Base-by-base conservation (phyloP, 1,140 invertebrate species). In the Drosophila erecta region DNA sequence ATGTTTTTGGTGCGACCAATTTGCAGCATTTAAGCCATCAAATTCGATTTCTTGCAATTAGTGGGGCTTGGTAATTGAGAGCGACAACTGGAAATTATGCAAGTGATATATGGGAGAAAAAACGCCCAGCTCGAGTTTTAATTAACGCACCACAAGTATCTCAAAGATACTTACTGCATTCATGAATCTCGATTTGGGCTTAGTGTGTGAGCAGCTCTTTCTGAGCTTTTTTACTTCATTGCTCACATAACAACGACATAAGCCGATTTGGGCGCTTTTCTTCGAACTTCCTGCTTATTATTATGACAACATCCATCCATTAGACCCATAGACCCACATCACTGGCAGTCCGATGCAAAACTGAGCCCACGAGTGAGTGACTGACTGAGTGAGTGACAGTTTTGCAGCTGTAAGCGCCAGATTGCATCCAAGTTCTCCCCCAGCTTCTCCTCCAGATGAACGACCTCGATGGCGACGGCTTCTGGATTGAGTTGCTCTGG, bases 1-100 rank as follows among this genome's bases (percentile, higher is more conserved):
- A n/a, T 38, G 4, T 30, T 41, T 75, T 59, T 50, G 54, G 49
- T 62, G 53, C 62, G 70, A 56, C 60, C 56, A 75, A 76, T 70
- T 69, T 38, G 66, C 41, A 33, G 50, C 64, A 44, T 69, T 70
- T 70, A 69, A 49, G 50, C 65, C 69, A 76, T 76, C 57, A 58
- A 46, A 67, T 69, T 47, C 55, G 59, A 87, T 87, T 86, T 87
- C 78, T 67, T 83, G 79, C 83, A 86, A 87, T 86, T 86, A 86
- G 70, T 71, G 64, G 44, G 17, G 57, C 72, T 76, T 70, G 50
- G 75, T 81, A 38, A 87, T 81, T 76, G 78, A 71, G 55, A 81
- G 67, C 50, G 56, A 58, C 72, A 76, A 66, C 53, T 67, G 57
- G 61, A 44, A 79, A 67, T 87, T 83, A 86, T 83, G 84, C 84